A percentile compares a stretch with the other conserved stretches of the same genome.
These are phyloP conservation scores for Phoebastria nigripes DNA, from an alignment of 2,797 vertebrate genomes.

Conservation along the genomic window DNA sequence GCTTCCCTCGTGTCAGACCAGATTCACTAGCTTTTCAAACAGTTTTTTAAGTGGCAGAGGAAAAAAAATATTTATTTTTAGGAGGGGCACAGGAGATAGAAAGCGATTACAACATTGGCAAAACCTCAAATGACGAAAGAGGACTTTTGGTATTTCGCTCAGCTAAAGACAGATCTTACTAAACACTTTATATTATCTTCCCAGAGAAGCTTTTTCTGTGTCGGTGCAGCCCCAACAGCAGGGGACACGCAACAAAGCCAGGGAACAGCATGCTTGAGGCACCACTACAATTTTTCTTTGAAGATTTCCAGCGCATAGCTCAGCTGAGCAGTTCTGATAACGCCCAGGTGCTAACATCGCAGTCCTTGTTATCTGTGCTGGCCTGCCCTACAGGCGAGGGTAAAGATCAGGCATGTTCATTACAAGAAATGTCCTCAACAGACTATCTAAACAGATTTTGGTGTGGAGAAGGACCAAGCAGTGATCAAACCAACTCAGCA, in stretches of 20 bases:
- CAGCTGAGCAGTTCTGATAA: neutral
- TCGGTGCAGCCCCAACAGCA: neutral
- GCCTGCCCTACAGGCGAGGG: neutral
- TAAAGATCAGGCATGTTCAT: neutral
- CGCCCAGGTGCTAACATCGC: neutral
- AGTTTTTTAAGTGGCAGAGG: neutral
- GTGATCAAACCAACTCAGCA: neutral
- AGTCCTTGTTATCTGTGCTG: neutral
- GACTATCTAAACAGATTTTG: neutral
- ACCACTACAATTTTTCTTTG: neutral
- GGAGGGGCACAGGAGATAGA: neutral
- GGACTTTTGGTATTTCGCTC: conserved; percentile 19
- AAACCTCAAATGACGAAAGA: conserved; percentile 45
- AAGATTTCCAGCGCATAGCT: neutral
- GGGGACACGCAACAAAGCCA: neutral
- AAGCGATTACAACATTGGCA: conserved; percentile 33
- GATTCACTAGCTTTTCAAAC: neutral
- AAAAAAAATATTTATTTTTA: neutral
- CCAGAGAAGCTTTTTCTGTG: neutral
- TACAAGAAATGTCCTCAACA: neutral
- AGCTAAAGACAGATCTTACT: neutral
- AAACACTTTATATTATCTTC: neutral
- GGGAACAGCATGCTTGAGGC: neutral
- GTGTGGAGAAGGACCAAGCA: neutral
- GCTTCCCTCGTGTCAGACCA: neutral